Evolutionary conservation across 2,113 vertebrate genomes (phyloP), one percentile per base, ranked within the genome.

Genomic region (Mugil cephalus): DNA sequence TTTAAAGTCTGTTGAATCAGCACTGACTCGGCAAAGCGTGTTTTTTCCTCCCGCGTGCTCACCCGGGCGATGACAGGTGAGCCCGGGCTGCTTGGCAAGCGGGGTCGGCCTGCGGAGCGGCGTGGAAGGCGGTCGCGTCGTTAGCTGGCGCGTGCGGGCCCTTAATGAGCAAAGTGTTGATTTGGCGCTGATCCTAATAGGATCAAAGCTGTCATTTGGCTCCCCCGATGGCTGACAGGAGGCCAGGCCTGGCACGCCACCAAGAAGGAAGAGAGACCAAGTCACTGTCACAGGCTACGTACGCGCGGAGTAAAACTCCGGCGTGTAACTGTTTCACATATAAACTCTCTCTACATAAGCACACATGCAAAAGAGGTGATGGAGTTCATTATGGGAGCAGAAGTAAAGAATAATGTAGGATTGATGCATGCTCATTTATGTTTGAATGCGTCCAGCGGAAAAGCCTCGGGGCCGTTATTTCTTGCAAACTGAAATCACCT

Each of bases 91-190:
- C 17, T 76, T 88, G 87, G 89, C 88, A 91, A 77, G 34, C 74
- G 59, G 70, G 77, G 81, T 74, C 45, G 47, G 24, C 69, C n/a
- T 66, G 68, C 69, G 39, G 69, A 69, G 85, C 52, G 66, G 56
- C 73, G 45, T 75, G 67, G 84, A 88, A 75, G 84, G 85, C 83
- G 84, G 80, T 80, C 65, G 43, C 30, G 12, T 88, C 77, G 84
- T 91, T 91, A 90, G 91, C 85, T 93, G 90, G 89, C 87, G 58
- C 79, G 85, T 76, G 88, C 80, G 52, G 76, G 70, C 80, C 85
- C 89, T 90, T 94, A 95, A 94, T 93, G 93, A 94, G 89, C 83
- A 93, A 91, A 92, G 92, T 94, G 93, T 93, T 93, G 92, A 93
- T 93, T 93, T 94, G 94, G 94, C 91, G 82, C 82, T 21, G 83